Evolutionary conservation across 2,888 invertebrate genomes (phyloP).

Genomic region (Sphinx pinastri): DNA sequence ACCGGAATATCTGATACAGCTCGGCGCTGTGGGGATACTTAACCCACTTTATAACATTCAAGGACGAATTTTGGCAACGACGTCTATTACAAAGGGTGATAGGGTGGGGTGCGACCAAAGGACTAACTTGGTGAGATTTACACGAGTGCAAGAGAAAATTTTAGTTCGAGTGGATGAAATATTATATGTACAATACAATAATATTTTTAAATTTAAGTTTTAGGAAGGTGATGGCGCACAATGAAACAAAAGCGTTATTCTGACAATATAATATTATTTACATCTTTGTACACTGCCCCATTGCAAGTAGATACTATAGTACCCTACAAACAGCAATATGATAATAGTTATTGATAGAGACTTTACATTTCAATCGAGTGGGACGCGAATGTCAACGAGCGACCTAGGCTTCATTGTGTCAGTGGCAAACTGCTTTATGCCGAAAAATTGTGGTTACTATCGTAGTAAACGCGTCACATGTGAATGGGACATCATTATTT

Average conservation of each 20-base stretch:
- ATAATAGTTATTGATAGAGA: constrained; percentile 24
- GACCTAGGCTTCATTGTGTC: constrained; percentile 67
- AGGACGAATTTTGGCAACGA: constrained; percentile 13
- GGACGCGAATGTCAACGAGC: constrained; percentile 50
- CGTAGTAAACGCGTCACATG: constrained; percentile 69
- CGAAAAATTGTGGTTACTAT: constrained; percentile 79
- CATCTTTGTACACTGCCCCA: neutral
- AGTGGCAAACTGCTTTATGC: constrained; percentile 70
- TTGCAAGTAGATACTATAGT: neutral
- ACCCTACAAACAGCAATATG: neutral
- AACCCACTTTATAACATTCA: constrained; percentile 18
- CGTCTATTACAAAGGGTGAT: neutral
- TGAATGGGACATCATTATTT: constrained; percentile 81
- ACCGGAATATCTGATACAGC: constrained; percentile 71
- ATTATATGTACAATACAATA: neutral
- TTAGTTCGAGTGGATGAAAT: neutral
- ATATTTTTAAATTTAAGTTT: neutral
- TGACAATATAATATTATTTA: neutral
- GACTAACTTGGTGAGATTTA: neutral
- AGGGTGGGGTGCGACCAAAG: constrained; percentile 1
- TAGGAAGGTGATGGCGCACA: neutral
- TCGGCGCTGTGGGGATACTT: constrained; percentile 27
- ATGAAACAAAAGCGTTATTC: neutral
- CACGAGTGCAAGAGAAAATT: neutral
- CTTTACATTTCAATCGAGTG: constrained; percentile 41